Conservation (phyloP, 1,140 invertebrate genomes). For the Drosophila pseudoobscura region DNA sequence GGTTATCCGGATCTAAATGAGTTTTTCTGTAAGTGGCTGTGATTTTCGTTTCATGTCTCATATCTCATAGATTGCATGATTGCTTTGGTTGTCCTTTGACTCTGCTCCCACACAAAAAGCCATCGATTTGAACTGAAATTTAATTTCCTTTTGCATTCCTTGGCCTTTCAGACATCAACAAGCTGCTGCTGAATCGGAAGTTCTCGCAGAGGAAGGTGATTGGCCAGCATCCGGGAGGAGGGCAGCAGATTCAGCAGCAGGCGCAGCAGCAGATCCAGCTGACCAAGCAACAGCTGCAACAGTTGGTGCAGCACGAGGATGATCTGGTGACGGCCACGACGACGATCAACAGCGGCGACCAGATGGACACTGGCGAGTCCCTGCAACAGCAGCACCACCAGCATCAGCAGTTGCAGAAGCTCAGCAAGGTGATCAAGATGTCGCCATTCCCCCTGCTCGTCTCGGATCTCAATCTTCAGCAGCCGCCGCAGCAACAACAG, state of each 20-base stretch:
- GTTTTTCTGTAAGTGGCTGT: too few species aligned
- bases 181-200: conserved; percentile 75
- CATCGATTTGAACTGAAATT: neutral
- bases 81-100: too few species aligned
- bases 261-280: conserved; percentile 71
- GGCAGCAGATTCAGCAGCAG: conserved; percentile 45
- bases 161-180: conserved; percentile 67
- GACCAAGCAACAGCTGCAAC: conserved; percentile 75
- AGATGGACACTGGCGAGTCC: conserved; percentile 44
- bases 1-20: too few species aligned
- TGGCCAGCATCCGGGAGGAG: conserved; percentile 13
- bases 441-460: conserved; percentile 71
- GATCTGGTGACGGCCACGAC: conserved; percentile 52
- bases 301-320: conserved; percentile 65
- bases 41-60: too few species aligned
- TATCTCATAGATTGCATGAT: too few species aligned
- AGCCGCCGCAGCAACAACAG: conserved; percentile 53
- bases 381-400: conserved; percentile 57
- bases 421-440: conserved; percentile 81
- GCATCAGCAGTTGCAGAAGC: conserved; percentile 63
- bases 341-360: conserved; percentile 43
- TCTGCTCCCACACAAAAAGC: too few species aligned
- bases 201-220: conserved; percentile 75
- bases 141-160: neutral
- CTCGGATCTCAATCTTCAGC: conserved; percentile 71